A percentile compares a stretch with the other conserved stretches of the same genome.
Evolutionary conservation across 2,113 vertebrate genomes (phyloP).

Genomic region (Edolisoma coerulescens): DNA sequence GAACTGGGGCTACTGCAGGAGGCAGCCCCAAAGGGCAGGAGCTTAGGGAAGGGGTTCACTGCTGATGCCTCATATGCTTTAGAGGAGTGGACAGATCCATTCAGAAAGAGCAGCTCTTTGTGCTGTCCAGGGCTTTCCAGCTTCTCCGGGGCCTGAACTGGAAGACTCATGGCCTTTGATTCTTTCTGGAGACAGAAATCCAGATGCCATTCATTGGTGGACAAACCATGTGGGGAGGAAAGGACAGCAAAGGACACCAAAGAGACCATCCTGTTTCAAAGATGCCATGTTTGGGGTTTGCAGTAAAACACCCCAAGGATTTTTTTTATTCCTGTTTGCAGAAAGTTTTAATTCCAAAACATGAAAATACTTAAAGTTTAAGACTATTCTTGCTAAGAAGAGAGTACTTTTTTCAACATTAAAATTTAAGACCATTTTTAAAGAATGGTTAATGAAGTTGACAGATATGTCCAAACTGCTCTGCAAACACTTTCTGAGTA

Average conservation of each 20-base stretch:
- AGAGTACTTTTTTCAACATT: not conserved
- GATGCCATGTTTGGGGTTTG: not conserved
- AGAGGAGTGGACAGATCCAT: not conserved
- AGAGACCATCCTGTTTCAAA: not conserved
- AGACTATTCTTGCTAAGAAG: not conserved
- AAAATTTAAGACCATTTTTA: not conserved
- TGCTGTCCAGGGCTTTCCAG: not conserved
- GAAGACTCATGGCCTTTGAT: not conserved
- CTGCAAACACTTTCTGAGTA: not conserved
- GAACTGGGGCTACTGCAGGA: not conserved
- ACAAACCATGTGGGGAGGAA: not conserved
- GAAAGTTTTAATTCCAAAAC: not conserved
- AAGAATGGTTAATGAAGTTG: not conserved
- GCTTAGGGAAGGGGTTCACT: not conserved
- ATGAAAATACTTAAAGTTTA: not conserved
- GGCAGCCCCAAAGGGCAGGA: not conserved
- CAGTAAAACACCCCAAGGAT: not conserved
- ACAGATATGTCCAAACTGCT: not conserved
- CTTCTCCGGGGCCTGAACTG: not conserved
- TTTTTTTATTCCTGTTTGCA: not conserved
- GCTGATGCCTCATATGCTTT: not conserved
- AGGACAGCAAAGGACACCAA: not conserved
- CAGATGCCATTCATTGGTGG: not conserved
- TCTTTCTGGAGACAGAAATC: not conserved
- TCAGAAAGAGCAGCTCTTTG: not conserved